Percentiles rank a stretch among this genome's conserved stretches.
phyloP scores from a whole-genome alignment of 2,113 vertebrate species.

The Furnarius figulus region DNA sequence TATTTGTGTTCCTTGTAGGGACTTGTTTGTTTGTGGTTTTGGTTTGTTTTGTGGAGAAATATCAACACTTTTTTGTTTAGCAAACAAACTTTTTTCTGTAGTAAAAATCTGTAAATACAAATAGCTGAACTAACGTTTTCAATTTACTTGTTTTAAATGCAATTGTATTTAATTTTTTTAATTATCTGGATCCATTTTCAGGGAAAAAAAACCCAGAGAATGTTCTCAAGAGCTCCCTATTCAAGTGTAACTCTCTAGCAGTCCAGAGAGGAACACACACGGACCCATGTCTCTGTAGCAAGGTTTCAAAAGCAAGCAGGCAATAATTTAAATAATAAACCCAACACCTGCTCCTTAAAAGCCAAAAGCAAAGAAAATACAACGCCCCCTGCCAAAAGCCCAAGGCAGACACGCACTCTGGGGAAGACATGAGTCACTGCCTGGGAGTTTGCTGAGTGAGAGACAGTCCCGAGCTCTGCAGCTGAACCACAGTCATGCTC shows the following conservation, averaged over 20 bases:
- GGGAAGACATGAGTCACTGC: background rate
- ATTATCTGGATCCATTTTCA: background rate
- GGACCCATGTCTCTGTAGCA: background rate
- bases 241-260: background rate
- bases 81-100: background rate
- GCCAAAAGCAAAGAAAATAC: background rate
- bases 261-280: background rate
- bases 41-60: background rate
- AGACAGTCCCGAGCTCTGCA: background rate
- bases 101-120: background rate
- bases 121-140: background rate
- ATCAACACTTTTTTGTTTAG: background rate
- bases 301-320: background rate
- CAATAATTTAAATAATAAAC: constrained; percentile 38
- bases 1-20: background rate
- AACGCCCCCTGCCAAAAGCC: background rate
- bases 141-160: too few relatives aligned
- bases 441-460: background rate
- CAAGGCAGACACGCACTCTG: background rate
- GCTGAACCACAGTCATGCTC: background rate
- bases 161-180: background rate
- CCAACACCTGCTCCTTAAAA: constrained; percentile 25
- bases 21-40: background rate
- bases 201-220: background rate
- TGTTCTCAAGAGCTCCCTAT: background rate